Percentiles rank a stretch among this genome's conserved stretches.
Conservation (phyloP, 1,140 invertebrate species). For the Kradibia gibbosae region DNA sequence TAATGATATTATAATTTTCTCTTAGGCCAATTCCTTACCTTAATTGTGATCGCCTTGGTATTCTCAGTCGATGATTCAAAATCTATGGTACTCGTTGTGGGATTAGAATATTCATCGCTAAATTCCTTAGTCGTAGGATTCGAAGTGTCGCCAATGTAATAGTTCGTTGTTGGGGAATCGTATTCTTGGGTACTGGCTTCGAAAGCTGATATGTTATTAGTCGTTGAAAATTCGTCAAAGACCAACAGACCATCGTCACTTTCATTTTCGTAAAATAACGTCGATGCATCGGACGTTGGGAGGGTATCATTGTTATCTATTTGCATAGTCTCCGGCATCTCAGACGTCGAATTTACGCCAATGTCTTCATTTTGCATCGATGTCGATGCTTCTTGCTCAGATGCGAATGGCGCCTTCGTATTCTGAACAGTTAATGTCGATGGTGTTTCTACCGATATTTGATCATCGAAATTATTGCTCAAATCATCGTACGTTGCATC, state of each 20-base stretch:
- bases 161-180: not conserved
- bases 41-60: not conserved
- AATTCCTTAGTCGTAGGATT: conserved; percentile 1
- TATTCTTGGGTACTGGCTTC: conserved; percentile 14
- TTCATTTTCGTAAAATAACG: not conserved
- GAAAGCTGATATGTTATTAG: not conserved
- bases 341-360: too few species aligned
- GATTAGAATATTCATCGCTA: not conserved
- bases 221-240: not conserved
- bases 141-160: too few species aligned
- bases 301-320: not conserved
- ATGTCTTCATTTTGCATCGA: not conserved
- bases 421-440: not conserved
- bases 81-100: too few species aligned
- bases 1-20: too few species aligned
- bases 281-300: not conserved
- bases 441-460: not conserved
- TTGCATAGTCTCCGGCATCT: not conserved
- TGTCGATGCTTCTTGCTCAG: not conserved
- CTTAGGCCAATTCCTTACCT: too few species aligned
- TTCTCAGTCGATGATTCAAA: conserved; percentile 4
- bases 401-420: not conserved
- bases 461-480: not conserved
- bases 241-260: not conserved
- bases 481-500: not conserved